Base-by-base conservation (phyloP, 2,113 vertebrate genomes). In the Pollachius pollachius region DNA sequence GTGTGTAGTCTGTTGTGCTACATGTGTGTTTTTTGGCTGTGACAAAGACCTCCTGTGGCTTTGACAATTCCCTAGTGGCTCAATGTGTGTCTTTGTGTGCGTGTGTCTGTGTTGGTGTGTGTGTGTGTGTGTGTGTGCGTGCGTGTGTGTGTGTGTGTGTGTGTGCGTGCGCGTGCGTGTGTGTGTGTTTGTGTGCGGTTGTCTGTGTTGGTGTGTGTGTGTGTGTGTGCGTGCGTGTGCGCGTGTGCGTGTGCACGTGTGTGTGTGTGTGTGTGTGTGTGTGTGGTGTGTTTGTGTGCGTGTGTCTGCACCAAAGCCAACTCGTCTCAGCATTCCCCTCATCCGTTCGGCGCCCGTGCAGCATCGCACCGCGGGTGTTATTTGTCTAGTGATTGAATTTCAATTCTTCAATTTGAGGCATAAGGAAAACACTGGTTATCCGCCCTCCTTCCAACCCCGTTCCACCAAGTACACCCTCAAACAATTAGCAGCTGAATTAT, bases 1-100 rank as follows among this genome's bases (percentile, higher is more conserved):
- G 27, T 27, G 27, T 27, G 27, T 27, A 27, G 27, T 27, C 27
- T 27, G 27, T 27, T 27, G 27, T 27, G 74, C 68, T 77, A 0
- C 1, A 69, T 69, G 70, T 52, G 75, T 75, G 74, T 75, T 73
- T 81, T 78, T 79, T 85, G 82, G 81, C 71, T 64, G 70, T 81
- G 74, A 75, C 81, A 76, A 74, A 52, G 69, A 27, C 18, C 83
- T 80, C 80, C 77, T 61, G 74, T 68, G 12, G 74, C 73, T 81
- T 70, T 69, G 70, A 84, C 77, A 77, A 34, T 25, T 78, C 74
- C 78, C 76, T 72, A 61, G 71, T 83, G 81, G 74, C 81, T 74
- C 57, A 2, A 30, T n/a, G 57, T 59, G 52, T 52, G 48, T 56
- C 16, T 61, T 21, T 30, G 16, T 66, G 23, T 73, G 27, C 68